These are phyloP conservation scores for Meta bourneti DNA, from an alignment of 2,888 invertebrate species.

Conservation along the genomic window DNA sequence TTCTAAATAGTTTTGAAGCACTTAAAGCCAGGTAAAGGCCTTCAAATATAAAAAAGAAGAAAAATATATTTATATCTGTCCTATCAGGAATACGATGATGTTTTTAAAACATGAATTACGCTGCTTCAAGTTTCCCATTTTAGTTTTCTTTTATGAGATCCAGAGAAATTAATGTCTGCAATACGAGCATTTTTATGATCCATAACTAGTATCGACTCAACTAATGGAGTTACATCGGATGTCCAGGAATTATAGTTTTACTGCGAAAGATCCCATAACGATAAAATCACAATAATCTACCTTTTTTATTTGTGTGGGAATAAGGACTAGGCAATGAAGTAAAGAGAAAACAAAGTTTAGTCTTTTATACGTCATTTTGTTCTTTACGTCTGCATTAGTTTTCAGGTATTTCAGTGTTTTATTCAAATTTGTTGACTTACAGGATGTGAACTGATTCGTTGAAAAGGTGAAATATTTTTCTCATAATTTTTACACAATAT, in stretches of 20 bases:
- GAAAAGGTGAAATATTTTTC: no score
- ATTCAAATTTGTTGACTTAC: no score
- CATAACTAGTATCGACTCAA: conserved; percentile 68
- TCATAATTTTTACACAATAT: no score
- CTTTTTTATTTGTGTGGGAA: not conserved
- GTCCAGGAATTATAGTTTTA: conserved; percentile 41
- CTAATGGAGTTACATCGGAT: conserved; percentile 70
- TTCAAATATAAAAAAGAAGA: no score
- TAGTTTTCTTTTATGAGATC: conserved; percentile 9
- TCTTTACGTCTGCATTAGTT: no score
- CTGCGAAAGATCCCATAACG: conserved; percentile 14
- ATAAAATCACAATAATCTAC: conserved; percentile 18
- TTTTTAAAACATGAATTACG: no score
- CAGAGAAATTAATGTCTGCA: conserved; percentile 34
- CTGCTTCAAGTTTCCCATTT: not conserved
- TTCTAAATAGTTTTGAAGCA: no score
- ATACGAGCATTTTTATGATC: conserved; percentile 70
- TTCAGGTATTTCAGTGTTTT: no score
- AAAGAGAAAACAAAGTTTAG: not conserved
- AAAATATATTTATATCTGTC: no score
- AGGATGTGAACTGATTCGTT: no score
- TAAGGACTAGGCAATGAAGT: not conserved
- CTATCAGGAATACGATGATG: no score
- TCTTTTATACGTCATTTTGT: not conserved
- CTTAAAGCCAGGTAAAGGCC: no score